Evolutionary conservation across 2,113 vertebrate genomes (phyloP), one percentile per base, ranked within the genome.

Genomic region (Tenebrosternarchus preto): DNA sequence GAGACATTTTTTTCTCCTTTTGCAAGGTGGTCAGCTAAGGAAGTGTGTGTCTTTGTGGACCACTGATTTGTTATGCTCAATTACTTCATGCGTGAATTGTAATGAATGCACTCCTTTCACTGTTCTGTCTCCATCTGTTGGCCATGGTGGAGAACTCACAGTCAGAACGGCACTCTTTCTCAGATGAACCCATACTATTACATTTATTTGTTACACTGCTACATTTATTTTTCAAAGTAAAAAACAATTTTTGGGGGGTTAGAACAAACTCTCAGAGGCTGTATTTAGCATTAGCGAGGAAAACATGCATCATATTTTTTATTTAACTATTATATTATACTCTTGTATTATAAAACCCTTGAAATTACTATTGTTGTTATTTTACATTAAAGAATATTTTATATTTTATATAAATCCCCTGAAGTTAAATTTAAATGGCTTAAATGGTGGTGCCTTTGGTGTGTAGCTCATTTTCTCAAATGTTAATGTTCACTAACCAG

Each of bases 61-160:
- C 43, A 46, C 11, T 50, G 43, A 50, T 24, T 63, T 57, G 43
- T 63, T 20, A 55, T 33, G 22, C 53, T n/a, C 50, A 80, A 55
- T 63, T 33, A 5, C 39, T 73, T 25, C 20, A 59, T 73, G 43
- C 11, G 61, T 25, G 19, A 33, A 16, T 33, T 70, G 22, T 16
- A 22, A 20, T 50, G 0, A 36, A 5, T 20, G 0, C 64, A 22
- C 17, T 53, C 55, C 24, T 43, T 50, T 74, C 25, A 19, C 63
- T 53, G 56, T 76, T 82, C 73, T 87, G 78, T 87, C 83, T 82
- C 86, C 86, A 81, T 85, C 83, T 87, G 50, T 87, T 83, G 86
- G 86, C 71, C n/a, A 7, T 24, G 60, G 50, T 67, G 11, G 6
- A 25, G 72, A 78, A 53, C 73, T 27, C 63, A 63, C 43, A 67